phyloP scores from a whole-genome alignment of 2,113 vertebrate species.

The Epinephelus cyanopodus region DNA sequence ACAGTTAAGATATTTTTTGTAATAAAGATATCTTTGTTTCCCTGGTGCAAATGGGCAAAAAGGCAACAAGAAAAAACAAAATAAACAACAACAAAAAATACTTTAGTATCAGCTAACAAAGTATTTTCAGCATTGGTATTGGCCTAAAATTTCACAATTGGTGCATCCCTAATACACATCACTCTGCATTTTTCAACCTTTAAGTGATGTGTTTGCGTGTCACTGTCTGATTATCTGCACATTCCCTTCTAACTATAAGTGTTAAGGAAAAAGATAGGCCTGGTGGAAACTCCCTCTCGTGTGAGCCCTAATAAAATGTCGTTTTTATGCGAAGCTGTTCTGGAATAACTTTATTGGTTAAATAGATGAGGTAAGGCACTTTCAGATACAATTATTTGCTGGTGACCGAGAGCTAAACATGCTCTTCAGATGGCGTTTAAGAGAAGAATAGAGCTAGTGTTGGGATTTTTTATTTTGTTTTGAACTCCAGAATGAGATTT shows the following conservation, averaged over 20 bases:
- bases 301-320: neutral
- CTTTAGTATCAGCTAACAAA: no score
- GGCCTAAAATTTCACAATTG: no score
- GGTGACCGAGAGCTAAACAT: neutral
- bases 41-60: no score
- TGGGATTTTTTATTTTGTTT: slow-evolving; percentile 11
- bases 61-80: no score
- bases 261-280: neutral
- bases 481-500: slow-evolving; percentile 15
- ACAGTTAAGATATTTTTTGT: no score
- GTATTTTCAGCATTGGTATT: no score
- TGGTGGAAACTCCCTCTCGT: slow-evolving; percentile 9
- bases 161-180: slow-evolving; percentile 11
- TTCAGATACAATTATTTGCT: slow-evolving; percentile 22
- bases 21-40: no score
- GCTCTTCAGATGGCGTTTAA: slow-evolving; percentile 25
- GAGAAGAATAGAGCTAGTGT: neutral
- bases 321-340: neutral
- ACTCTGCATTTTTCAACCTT: slow-evolving; percentile 38
- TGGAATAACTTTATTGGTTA: slow-evolving; percentile 19
- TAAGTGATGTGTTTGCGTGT: slow-evolving; percentile 8
- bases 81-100: no score
- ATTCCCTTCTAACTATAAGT: neutral
- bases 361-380: neutral
- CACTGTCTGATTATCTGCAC: slow-evolving; percentile 32